phyloP scores from a whole-genome alignment of 2,113 vertebrate genomes.

The Vireo altiloquus region DNA sequence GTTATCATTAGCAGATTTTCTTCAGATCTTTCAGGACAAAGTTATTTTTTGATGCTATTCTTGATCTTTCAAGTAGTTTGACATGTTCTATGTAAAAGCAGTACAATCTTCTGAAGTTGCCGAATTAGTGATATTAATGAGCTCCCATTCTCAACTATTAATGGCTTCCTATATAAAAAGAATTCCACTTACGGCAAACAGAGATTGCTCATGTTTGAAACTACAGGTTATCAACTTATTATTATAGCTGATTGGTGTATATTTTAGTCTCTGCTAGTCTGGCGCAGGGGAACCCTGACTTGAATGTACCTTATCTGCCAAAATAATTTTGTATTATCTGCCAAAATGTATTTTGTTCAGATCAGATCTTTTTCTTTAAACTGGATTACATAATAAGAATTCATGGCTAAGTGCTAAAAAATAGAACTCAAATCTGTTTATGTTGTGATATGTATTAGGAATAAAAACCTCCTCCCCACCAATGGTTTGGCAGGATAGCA shows the following conservation, averaged over 20 bases:
- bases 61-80: slow-evolving; percentile 25
- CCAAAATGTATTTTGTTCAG: background rate
- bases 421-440: background rate
- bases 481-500: background rate
- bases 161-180: background rate
- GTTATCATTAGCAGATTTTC: slow-evolving; percentile 4
- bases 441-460: background rate
- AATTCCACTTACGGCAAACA: background rate
- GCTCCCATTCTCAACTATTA: background rate
- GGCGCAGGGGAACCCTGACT: background rate
- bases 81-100: background rate
- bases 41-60: background rate
- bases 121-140: slow-evolving; percentile 22
- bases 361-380: background rate
- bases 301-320: background rate
- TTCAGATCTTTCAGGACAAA: background rate
- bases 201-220: background rate
- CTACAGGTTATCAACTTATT: background rate
- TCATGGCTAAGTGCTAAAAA: background rate
- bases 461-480: background rate
- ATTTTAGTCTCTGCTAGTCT: background rate
- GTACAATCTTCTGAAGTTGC: background rate
- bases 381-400: background rate
- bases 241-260: background rate
- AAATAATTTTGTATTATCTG: no score